Evolutionary conservation across 2,888 invertebrate species (phyloP), one percentile per base, ranked within the genome.

Genomic region (Eupithecia inturbata): DNA sequence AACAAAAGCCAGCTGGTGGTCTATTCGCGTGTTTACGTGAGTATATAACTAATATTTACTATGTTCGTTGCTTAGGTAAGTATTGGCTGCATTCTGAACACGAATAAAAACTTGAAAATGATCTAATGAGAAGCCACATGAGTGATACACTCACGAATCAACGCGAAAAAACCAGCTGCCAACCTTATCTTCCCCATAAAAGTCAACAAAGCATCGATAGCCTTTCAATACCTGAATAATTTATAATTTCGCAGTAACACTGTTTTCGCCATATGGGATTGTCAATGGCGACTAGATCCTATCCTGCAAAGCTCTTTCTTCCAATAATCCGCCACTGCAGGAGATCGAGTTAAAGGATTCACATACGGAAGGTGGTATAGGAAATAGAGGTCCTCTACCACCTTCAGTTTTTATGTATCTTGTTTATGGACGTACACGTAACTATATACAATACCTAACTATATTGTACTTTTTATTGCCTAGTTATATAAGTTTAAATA

Each of bases 321-420:
- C 87, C 89, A 85, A 88, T 92, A 92, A 92, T 91, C 91, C 89
- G 76, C 80, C 87, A 81, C 86, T 76, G 81, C 80, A 76, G 80
- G 87, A 87, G 88, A 86, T 89, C 86, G 85, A 83, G 83, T 83
- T 83, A 83, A 62, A 19, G 62, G 31, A 19, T n/a, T 39, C n/a
- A 6, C 66, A 39, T 39, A 66, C 66, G 66, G 33, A 36, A 36
- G 10, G 31, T n/a, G 33, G 33, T 19, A 12, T 7, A 1, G 36
- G 36, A n/a, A 36, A 0, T 33, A 28, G 7, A 6, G 10, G 1
- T 62, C 3, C 6, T 63, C 5, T 36, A n/a, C n/a, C 22, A 22
- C 16, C 9, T n/a, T n/a, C n/a, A n/a, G 22, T 36, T 36, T 36
- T 64, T 36, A 16, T 49, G 9, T n/a, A n/a, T n/a, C n/a, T 49